phyloP scores from a whole-genome alignment of 1,140 invertebrate genomes.

The Tetraneura akinire region DNA sequence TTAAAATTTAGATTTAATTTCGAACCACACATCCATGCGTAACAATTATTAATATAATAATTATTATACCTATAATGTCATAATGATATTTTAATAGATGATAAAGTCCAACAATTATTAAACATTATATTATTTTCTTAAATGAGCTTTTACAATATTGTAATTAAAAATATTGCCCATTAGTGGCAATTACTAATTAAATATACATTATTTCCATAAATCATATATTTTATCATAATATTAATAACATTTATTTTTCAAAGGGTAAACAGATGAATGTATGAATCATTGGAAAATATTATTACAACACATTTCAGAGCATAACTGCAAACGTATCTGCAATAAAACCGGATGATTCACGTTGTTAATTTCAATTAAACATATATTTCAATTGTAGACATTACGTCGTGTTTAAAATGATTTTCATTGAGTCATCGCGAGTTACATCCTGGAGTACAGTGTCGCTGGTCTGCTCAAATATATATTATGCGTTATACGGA shows the following conservation, averaged over 20 bases:
- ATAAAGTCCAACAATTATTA: not conserved
- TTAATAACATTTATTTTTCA: too few relatives aligned
- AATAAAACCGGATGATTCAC: not conserved
- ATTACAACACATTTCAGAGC: not conserved
- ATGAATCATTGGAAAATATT: slow-evolving; percentile 10
- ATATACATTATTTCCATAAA: too few relatives aligned
- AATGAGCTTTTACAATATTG: not conserved
- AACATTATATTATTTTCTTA: slow-evolving; percentile 1
- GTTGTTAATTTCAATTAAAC: slow-evolving; percentile 19
- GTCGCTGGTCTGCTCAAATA: not conserved
- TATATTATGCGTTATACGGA: not conserved
- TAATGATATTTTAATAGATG: slow-evolving; percentile 18
- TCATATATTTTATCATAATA: too few relatives aligned
- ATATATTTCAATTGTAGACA: not conserved
- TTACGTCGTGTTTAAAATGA: not conserved
- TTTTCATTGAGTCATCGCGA: slow-evolving; percentile 30
- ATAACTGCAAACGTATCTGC: not conserved
- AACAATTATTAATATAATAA: too few relatives aligned
- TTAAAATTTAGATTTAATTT: too few relatives aligned
- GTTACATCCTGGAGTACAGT: slow-evolving; percentile 13
- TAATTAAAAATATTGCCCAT: not conserved
- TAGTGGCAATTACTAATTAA: not conserved
- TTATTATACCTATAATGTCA: too few relatives aligned
- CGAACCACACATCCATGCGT: too few relatives aligned
- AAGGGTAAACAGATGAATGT: not conserved